Conservation (phyloP, 1,140 invertebrate genomes). For the Dufourea novaeangliae region DNA sequence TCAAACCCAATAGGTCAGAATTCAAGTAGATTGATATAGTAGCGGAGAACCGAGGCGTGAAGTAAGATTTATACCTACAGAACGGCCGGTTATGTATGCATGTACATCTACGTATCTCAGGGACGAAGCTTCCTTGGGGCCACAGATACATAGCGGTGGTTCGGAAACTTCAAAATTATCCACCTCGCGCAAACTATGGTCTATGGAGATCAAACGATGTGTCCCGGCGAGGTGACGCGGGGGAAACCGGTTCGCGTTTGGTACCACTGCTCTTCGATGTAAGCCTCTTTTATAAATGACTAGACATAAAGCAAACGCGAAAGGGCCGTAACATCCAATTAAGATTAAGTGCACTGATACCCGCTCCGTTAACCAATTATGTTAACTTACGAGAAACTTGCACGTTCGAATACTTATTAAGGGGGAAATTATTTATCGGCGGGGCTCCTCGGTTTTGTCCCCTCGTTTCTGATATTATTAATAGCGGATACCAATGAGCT, state of each 20-base stretch:
- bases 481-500: background rate
- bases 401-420: constrained; percentile 13
- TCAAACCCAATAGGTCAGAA: constrained; percentile 26
- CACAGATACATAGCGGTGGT: too few relatives aligned
- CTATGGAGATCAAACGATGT: constrained; percentile 12
- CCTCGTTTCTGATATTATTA: background rate
- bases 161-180: constrained; percentile 20
- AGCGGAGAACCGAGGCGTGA: background rate
- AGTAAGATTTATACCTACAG: constrained; percentile 12
- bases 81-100: background rate
- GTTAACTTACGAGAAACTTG: constrained; percentile 23
- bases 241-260: constrained; percentile 38
- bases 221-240: background rate
- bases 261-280: background rate
- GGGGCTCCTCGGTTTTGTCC: constrained; percentile 9
- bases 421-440: constrained; percentile 21
- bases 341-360: constrained; percentile 42
- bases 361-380: constrained; percentile 42
- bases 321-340: constrained; percentile 33
- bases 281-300: constrained; percentile 45
- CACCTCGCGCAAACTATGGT: background rate
- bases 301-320: constrained; percentile 19
- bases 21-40: constrained; percentile 19
- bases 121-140: background rate
- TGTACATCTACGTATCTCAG: background rate